Evolutionary conservation across 2,113 vertebrate genomes (phyloP).

Genomic region (Zeus faber): DNA sequence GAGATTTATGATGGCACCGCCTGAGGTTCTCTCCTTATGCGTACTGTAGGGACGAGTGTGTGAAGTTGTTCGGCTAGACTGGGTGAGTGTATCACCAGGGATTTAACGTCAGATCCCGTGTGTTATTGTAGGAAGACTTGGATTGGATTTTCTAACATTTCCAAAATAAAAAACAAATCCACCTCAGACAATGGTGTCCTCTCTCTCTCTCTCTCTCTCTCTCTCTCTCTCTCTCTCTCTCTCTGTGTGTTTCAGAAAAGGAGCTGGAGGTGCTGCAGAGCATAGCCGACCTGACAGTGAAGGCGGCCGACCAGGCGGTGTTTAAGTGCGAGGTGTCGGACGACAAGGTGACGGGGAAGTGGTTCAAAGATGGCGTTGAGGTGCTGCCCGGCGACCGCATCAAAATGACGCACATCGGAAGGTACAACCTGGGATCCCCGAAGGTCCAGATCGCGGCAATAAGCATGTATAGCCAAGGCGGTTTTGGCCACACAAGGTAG

Average conservation of each 20-base stretch:
- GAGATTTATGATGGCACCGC: too few relatives aligned
- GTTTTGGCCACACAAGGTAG: constrained; percentile 55
- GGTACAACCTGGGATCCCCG: constrained; percentile 72
- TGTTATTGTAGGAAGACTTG: too few relatives aligned
- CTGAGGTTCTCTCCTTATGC: too few relatives aligned
- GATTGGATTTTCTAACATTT: too few relatives aligned
- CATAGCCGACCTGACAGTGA: constrained; percentile 86
- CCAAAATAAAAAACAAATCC: too few relatives aligned
- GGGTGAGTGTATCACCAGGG: too few relatives aligned
- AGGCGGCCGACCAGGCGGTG: constrained; percentile 82
- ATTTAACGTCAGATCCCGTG: too few relatives aligned
- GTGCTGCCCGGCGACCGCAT: constrained; percentile 80
- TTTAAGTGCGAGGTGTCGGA: constrained; percentile 93
- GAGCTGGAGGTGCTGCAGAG: constrained; percentile 84
- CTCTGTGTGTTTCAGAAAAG: constrained; percentile 73
- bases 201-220: background rate
- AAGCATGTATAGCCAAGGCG: constrained; percentile 14
- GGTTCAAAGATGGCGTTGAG: constrained; percentile 87
- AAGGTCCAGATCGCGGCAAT: background rate
- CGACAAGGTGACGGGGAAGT: constrained; percentile 89
- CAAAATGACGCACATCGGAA: constrained; percentile 82
- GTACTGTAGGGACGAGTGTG: too few relatives aligned
- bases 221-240: background rate
- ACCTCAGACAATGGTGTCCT: too few relatives aligned
- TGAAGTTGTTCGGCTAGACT: too few relatives aligned